Base-by-base conservation (phyloP, 2,888 invertebrate genomes). In the Pachymerium ferrugineum region DNA sequence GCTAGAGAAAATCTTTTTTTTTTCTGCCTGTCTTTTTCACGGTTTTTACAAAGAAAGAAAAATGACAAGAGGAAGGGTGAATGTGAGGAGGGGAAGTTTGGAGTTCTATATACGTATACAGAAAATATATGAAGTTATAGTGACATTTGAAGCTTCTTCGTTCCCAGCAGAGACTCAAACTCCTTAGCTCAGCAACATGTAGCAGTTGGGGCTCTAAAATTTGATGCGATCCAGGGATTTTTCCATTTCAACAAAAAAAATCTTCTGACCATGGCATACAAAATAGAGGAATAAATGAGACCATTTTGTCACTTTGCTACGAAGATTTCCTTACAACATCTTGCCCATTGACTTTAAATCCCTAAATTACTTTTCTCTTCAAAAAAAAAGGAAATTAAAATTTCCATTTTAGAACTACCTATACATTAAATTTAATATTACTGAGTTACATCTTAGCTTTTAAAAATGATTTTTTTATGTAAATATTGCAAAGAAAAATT, bases 41-140 rank as follows among this genome's bases (percentile, higher is more conserved):
- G 25, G 19, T 19, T 16, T 16, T 47, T 47, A 3, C 3, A 22
- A 47, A 16, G 22, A 19, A 19, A 47, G 54, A 22, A 54, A 54
- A 54, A 54, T 54, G 54, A 54, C 54, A 22, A 47, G 54, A 54
- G 14, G 54, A 22, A 1, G 14, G n/a, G 22, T 19, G 54, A 6
- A 22, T 22, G 5, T 1, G 14, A 5, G n/a, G n/a, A n/a, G 14
- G 54, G 54, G 22, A 22, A 22, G 19, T 54, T 54, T 54, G 22
- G 22, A 5, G 54, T 22, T 54, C 54, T 54, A 54, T 54, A 54
- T 54, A 54, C 25, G 25, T 16, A 38, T 54, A 22, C 25, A n/a
- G n/a, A n/a, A n/a, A n/a, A 54, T 54, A 54, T 54, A 54, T 54
- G 54, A 54, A 54, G 54, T 54, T 54, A 54, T 54, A 54, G 54